These are phyloP conservation scores for Entomobrya multifasciata DNA, from an alignment of 2,888 invertebrate genomes.

Conservation along the genomic window DNA sequence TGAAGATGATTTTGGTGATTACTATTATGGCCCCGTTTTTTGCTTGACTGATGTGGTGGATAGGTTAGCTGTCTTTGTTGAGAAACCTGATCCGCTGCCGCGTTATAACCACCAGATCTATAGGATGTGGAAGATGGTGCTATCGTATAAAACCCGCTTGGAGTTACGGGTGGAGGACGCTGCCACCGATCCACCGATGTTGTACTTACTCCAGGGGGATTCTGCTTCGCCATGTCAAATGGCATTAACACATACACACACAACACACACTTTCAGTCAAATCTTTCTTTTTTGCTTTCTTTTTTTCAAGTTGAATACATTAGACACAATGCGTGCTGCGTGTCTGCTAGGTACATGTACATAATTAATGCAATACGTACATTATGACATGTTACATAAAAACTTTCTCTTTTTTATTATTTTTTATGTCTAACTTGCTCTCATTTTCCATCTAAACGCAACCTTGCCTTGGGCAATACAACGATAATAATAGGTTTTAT, in stretches of 20 bases:
- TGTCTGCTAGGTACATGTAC: conserved; percentile 27
- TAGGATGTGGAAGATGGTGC: conserved; percentile 61
- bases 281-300: conserved; percentile 9
- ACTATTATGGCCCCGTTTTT: conserved; percentile 64
- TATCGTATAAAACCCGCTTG: conserved; percentile 70
- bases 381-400: neutral
- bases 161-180: conserved; percentile 68
- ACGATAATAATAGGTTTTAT: conserved; percentile 15
- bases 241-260: conserved; percentile 41
- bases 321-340: conserved; percentile 22
- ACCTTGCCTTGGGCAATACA: conserved; percentile 46
- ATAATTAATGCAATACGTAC: neutral
- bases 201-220: conserved; percentile 59
- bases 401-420: neutral
- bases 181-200: conserved; percentile 72
- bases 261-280: conserved; percentile 61
- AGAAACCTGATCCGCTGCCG: conserved; percentile 48
- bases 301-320: conserved; percentile 8
- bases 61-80: conserved; percentile 67
- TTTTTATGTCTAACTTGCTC: conserved; percentile 25
- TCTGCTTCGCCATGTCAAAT: conserved; percentile 70
- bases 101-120: conserved; percentile 50
- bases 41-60: conserved; percentile 71
- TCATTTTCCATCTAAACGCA: neutral
- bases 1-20: conserved; percentile 54